Evolutionary conservation across 2,113 vertebrate species (phyloP).

Genomic region (Anhinga rufa): DNA sequence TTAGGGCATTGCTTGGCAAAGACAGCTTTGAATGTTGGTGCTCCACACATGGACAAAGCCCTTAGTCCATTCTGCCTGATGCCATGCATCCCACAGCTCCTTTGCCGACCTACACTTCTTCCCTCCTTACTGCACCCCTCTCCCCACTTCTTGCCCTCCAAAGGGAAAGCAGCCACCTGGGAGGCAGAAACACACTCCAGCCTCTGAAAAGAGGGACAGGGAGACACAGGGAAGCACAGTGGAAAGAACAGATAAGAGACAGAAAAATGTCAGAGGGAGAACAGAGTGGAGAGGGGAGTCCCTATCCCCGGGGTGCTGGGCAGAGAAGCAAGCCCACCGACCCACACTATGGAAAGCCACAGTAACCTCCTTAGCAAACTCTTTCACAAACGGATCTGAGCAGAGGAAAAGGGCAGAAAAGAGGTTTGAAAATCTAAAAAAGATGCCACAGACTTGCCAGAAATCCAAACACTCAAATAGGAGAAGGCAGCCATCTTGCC

Average conservation of each 20-base stretch:
- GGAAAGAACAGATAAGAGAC: not conserved
- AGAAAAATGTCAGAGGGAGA: not conserved
- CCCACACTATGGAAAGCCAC: not conserved
- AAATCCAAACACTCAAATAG: not conserved
- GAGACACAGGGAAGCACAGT: not conserved
- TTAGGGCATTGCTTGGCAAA: not conserved
- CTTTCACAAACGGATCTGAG: not conserved
- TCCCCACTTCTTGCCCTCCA: accelerated
- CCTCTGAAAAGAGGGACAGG: not conserved
- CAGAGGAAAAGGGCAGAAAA: not conserved
- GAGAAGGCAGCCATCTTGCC: accelerated
- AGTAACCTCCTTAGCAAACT: not conserved
- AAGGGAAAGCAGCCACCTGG: not conserved
- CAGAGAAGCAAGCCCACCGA: accelerated
- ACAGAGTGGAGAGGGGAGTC: not conserved
- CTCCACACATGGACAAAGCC: accelerated
- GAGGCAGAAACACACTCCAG: not conserved
- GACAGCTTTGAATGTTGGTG: not conserved
- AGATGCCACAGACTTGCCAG: not conserved
- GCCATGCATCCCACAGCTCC: accelerated
- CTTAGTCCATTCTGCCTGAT: accelerated
- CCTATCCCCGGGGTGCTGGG: not conserved
- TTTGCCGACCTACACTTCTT: not conserved
- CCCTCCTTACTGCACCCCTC: not conserved
- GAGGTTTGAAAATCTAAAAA: not conserved